Evolutionary conservation across 2,888 invertebrate genomes (phyloP).

Genomic region (Synanthedon formicaeformis): DNA sequence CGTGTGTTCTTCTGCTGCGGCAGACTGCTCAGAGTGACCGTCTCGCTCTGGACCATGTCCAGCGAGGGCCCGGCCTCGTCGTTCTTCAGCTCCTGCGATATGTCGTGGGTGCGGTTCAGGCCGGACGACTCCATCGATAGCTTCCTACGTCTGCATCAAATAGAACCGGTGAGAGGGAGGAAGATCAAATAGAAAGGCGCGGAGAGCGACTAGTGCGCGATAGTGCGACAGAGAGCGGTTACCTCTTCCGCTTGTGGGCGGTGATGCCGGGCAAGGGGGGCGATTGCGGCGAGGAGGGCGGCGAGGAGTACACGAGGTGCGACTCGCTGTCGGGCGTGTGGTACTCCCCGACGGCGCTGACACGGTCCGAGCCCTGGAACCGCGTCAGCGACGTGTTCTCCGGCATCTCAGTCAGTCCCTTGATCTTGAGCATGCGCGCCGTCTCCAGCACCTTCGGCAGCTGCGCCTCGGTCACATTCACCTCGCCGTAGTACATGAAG

Average conservation of each 20-base stretch:
- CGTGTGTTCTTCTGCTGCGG: slow-evolving; percentile 50
- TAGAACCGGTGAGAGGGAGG: no score
- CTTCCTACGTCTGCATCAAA: slow-evolving; percentile 40
- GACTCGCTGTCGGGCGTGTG: not conserved
- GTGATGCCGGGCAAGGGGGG: not conserved
- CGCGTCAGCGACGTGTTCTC: slow-evolving; percentile 80
- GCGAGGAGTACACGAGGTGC: not conserved
- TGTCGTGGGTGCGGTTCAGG: slow-evolving; percentile 7
- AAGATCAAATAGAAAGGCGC: no score
- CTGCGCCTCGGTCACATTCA: slow-evolving; percentile 90
- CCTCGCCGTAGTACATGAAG: slow-evolving; percentile 94
- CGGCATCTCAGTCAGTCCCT: slow-evolving; percentile 89
- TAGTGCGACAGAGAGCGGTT: not conserved
- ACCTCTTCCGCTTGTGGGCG: not conserved
- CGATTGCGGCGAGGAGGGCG: not conserved
- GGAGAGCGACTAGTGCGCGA: no score
- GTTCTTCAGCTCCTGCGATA: slow-evolving; percentile 31
- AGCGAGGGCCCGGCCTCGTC: slow-evolving; percentile 30
- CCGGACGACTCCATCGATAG: slow-evolving; percentile 45
- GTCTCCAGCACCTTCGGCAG: slow-evolving; percentile 84
- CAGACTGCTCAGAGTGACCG: slow-evolving; percentile 51
- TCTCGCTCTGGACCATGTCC: slow-evolving; percentile 34
- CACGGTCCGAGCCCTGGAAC: slow-evolving; percentile 74
- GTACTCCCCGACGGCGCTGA: slow-evolving; percentile 63
- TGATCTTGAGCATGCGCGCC: slow-evolving; percentile 88